phyloP scores from a whole-genome alignment of 2,797 vertebrate species.

The Acanthurus lineatus region DNA sequence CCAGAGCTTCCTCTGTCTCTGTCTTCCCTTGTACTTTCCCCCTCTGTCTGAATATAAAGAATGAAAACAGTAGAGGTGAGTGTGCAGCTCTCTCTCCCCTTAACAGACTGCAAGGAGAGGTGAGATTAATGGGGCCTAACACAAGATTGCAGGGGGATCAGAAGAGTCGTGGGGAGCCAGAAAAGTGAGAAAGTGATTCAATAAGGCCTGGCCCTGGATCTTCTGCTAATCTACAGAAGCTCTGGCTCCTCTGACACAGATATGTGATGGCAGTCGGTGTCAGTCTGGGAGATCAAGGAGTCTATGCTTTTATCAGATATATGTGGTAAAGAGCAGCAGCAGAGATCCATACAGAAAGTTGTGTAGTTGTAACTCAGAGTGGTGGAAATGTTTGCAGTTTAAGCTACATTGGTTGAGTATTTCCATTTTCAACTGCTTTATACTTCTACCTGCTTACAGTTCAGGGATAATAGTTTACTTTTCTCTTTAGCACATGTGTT shows the following conservation, averaged over 20 bases:
- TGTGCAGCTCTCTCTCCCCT: conserved; percentile 29
- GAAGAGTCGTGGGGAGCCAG: conserved; percentile 50
- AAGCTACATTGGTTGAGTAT: background rate
- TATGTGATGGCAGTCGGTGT: conserved; percentile 15
- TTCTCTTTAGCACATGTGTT: background rate
- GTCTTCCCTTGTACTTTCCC: conserved; percentile 16
- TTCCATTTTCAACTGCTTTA: background rate
- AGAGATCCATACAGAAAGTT: background rate
- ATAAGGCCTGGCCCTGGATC: conserved; percentile 50
- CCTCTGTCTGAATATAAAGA: conserved; percentile 33
- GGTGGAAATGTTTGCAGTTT: background rate
- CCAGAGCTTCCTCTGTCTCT: conserved; percentile 30
- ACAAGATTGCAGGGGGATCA: conserved; percentile 57
- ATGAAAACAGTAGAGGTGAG: conserved; percentile 51
- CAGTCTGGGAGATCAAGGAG: conserved; percentile 13
- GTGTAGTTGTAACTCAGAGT: background rate
- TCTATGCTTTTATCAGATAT: conserved; percentile 3
- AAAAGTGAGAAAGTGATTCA: conserved; percentile 45
- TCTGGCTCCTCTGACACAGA: conserved; percentile 36
- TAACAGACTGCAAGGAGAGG: conserved; percentile 38
- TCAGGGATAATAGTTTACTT: background rate
- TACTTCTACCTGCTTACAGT: background rate
- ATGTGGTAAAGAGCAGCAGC: background rate
- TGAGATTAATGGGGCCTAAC: conserved; percentile 65
- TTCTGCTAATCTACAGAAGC: conserved; percentile 62